Evolutionary conservation across 92 coral and sea anemone species (phyloP).

Genomic region (Palythoa heliodiscus): DNA sequence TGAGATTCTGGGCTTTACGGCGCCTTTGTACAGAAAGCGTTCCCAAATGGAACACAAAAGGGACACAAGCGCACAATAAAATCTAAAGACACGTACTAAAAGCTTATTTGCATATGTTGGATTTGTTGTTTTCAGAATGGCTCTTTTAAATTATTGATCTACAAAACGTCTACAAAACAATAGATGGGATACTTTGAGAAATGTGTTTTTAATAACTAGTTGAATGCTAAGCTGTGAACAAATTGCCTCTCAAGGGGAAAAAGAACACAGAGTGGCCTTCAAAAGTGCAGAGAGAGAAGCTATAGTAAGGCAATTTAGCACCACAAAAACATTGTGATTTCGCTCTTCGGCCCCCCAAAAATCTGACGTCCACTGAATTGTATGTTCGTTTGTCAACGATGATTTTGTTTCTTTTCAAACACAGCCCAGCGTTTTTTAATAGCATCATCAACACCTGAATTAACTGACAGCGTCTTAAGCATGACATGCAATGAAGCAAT

Average conservation of each 20-base stretch:
- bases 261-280: no score
- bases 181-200: not conserved
- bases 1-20: not conserved
- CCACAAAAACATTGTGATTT: not conserved
- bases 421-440: not conserved
- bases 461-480: not conserved
- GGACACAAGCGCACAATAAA: not conserved
- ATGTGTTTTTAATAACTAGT: not conserved
- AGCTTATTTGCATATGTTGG: conserved; percentile 18
- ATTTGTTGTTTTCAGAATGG: not conserved
- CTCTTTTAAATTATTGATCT: not conserved
- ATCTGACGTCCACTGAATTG: not conserved
- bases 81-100: not conserved
- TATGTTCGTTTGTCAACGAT: conserved; percentile 1
- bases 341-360: not conserved
- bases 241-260: not conserved
- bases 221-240: not conserved
- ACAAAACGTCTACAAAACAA: conserved; percentile 12
- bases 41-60: conserved; percentile 19
- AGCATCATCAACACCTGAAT: not conserved
- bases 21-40: not conserved
- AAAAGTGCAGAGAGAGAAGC: no score
- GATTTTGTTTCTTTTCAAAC: not conserved
- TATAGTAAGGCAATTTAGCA: not conserved
- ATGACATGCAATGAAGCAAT: not conserved